Evolutionary conservation across 1,140 invertebrate genomes (phyloP).

Genomic region (Drosophila sp.): DNA sequence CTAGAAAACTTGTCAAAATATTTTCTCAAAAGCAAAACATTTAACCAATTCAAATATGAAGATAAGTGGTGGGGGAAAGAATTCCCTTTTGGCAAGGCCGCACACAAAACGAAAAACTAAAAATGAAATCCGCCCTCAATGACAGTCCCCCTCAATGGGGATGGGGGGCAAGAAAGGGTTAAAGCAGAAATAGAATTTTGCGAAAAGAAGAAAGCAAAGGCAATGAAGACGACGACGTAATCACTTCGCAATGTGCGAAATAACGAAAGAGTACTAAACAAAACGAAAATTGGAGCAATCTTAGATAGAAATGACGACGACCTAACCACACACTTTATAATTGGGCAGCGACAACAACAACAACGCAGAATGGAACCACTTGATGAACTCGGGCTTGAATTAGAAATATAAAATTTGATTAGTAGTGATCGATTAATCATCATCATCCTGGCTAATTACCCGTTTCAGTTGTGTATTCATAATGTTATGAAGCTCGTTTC

Average conservation of each 20-base stretch:
- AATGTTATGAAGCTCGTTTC: conserved; percentile 98
- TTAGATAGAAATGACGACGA: conserved; percentile 42
- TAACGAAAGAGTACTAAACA: conserved; percentile 17
- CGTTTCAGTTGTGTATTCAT: conserved; percentile 97
- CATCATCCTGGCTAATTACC: conserved; percentile 86
- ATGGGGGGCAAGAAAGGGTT: conserved; percentile 53
- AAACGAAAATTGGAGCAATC: conserved; percentile 63
- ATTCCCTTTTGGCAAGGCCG: conserved; percentile 8
- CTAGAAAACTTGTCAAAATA: background rate
- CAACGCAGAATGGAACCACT: background rate
- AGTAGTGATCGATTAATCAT: conserved; percentile 31
- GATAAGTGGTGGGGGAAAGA: background rate
- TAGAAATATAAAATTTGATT: conserved; percentile 50
- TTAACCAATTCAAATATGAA: background rate
- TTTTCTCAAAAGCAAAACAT: background rate
- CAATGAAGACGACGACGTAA: conserved; percentile 68
- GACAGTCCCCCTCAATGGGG: conserved; percentile 6
- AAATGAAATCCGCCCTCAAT: conserved; percentile 6
- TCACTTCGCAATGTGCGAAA: conserved; percentile 69
- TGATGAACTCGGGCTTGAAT: conserved; percentile 42
- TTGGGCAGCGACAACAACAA: conserved; percentile 23
- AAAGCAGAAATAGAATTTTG: conserved; percentile 53
- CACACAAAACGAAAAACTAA: conserved; percentile 1
- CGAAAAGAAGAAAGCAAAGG: conserved; percentile 38
- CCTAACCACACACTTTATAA: conserved; percentile 64